Evolutionary conservation across 2,888 invertebrate species (phyloP).

Genomic region (Epinotia demarniana): DNA sequence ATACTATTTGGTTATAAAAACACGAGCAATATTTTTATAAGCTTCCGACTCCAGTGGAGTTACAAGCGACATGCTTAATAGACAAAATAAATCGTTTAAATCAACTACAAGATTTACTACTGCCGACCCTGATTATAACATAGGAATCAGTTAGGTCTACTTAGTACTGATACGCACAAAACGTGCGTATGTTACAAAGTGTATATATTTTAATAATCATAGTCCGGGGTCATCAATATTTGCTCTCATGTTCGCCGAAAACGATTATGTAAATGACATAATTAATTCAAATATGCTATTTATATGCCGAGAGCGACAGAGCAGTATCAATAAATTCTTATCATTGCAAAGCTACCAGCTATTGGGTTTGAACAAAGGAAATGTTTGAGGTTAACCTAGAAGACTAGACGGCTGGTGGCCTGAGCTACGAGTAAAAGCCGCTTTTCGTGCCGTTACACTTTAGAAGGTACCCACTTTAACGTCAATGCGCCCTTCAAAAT

Average conservation of each 20-base stretch:
- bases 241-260: constrained; percentile 27
- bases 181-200: not conserved
- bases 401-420: not conserved
- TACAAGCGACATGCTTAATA: too few relatives aligned
- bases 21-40: too few relatives aligned
- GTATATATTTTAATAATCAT: not conserved
- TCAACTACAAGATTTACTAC: not conserved
- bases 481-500: too few relatives aligned
- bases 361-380: constrained; percentile 13
- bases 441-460: not conserved
- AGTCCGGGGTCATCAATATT: constrained; percentile 4
- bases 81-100: not conserved
- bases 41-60: too few relatives aligned
- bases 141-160: not conserved
- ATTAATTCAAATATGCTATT: constrained; percentile 31
- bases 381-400: not conserved
- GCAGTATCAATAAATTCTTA: constrained; percentile 10
- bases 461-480: not conserved
- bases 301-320: constrained; percentile 18
- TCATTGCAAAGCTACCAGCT: constrained; percentile 10
- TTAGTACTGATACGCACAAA: not conserved
- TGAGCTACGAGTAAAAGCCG: not conserved
- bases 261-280: constrained; percentile 29
- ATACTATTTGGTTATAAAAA: too few relatives aligned
- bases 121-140: not conserved